Evolutionary conservation across 1,140 invertebrate species (phyloP), one percentile per base, ranked within the genome.

Genomic region (Parapsyche elsis): DNA sequence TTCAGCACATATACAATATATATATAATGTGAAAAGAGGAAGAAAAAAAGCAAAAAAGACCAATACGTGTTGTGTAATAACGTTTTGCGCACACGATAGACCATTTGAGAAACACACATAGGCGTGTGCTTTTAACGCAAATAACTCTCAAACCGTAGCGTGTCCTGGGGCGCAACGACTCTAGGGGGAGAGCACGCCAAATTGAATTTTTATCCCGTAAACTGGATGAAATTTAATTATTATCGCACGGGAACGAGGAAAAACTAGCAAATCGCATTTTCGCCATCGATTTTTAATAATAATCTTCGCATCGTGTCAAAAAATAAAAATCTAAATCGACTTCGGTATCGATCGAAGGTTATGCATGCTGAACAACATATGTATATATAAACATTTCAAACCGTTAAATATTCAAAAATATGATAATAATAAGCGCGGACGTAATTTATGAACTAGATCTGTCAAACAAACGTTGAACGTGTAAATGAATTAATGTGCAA

Each of bases 381-480:
- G 30, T 38, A 61, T 19, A 21, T 19, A 61, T 61, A 61, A 1
- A 19, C 16, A 61, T 19, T 19, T 61, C 21, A 61, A 9, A n/a
- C n/a, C 16, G 9, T 9, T 61, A 9, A 19, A 61, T n/a, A 19
- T 21, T 9, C 57, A 21, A 19, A 19, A 21, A 67, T 26, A 30
- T 67, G 64, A 9, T 67, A 26, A 67, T 67, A 26, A 5, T 9
- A 1, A 67, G 5, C 19, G 21, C 16, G 16, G 10, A 67, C 14
- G 64, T 26, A 9, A 67, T 67, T 67, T 67, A 67, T 26, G 64
- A 26, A 26, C 64, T 26, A 67, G 64, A 67, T 67, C 64, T 67
- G 64, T 67, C 64, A 67, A 67, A 67, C 64, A 26, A 14, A 26
- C 24, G 64, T 67, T 67, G 5, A 24, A 24, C 64, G 64, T 23